Conservation (phyloP, 2,113 vertebrate genomes). For the Chelonoidis abingdonii region DNA sequence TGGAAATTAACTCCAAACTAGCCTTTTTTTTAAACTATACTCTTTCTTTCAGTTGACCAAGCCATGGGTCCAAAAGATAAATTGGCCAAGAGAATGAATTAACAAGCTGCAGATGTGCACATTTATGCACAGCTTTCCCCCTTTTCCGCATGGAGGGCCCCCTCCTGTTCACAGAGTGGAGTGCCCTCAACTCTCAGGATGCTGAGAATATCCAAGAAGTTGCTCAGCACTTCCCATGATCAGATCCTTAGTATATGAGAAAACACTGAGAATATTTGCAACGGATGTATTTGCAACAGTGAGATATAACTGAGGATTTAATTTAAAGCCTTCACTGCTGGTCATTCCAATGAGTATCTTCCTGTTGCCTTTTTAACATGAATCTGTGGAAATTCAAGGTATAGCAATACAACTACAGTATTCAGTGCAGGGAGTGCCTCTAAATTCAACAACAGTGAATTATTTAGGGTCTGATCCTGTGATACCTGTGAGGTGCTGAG, state of each 20-base stretch:
- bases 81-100: background rate
- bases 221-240: background rate
- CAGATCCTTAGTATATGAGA: background rate
- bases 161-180: background rate
- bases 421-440: rapidly evolving
- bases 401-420: background rate
- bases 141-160: background rate
- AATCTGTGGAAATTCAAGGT: background rate
- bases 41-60: background rate
- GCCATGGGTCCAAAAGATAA: background rate
- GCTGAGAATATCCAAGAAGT: background rate
- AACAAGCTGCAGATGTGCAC: background rate
- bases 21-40: rapidly evolving
- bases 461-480: background rate
- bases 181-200: background rate
- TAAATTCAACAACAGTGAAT: background rate
- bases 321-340: background rate
- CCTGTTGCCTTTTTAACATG: background rate
- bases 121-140: background rate
- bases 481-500: background rate
- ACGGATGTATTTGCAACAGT: background rate
- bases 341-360: background rate
- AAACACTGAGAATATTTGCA: background rate
- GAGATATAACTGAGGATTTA: background rate
- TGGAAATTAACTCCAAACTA: background rate